Conservation (phyloP, 1,140 invertebrate species). For the Hylaeus volcanicus region DNA sequence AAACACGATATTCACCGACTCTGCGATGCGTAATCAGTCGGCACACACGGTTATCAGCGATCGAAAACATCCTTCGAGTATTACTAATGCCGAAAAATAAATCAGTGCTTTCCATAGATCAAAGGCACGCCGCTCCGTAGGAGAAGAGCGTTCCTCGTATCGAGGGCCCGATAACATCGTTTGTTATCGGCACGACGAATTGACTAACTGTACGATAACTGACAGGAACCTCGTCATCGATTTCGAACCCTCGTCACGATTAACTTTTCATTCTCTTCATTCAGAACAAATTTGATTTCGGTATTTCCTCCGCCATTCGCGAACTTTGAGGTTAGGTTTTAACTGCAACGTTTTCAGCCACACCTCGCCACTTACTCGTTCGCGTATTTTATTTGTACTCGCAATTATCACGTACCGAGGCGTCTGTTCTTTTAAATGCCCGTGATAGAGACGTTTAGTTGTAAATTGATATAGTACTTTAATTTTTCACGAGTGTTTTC, state of each 20-base stretch:
- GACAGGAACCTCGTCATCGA: conserved; percentile 28
- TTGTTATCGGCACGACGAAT: conserved; percentile 39
- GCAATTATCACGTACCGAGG: no score
- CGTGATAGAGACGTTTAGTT: no score
- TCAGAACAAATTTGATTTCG: no score
- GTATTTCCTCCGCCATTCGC: no score
- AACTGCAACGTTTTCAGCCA: no score
- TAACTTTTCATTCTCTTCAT: not conserved
- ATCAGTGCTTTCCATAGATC: conserved; percentile 53
- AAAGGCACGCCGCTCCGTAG: conserved; percentile 40
- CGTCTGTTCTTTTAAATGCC: no score
- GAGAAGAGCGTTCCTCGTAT: conserved; percentile 28
- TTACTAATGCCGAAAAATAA: conserved; percentile 31
- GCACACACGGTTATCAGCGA: conserved; percentile 42
- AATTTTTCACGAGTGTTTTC: no score
- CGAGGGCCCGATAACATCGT: conserved; percentile 36
- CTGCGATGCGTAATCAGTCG: conserved; percentile 34
- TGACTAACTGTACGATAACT: conserved; percentile 40
- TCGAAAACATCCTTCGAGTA: conserved; percentile 28
- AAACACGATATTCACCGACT: conserved; percentile 32
- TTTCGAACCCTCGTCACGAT: conserved; percentile 5
- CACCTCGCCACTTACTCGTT: no score
- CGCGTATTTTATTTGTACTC: no score
- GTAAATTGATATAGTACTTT: no score
- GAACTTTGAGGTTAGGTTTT: not conserved